Evolutionary conservation across 37 sponge, comb jelly and placozoan species (phyloP).

Genomic region (Hexactinellida sp.): DNA sequence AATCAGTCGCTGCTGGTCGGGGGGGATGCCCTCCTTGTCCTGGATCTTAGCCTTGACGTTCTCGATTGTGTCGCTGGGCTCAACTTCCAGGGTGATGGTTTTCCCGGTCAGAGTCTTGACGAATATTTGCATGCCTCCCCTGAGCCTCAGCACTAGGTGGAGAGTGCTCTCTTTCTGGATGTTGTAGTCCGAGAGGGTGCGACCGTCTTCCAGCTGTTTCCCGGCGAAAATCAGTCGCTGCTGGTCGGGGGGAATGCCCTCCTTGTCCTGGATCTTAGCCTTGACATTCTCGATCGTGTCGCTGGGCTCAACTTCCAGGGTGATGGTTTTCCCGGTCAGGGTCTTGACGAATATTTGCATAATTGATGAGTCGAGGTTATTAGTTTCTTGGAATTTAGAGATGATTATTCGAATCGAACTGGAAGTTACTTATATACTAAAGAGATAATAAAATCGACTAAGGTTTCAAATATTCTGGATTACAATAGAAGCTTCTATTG

Average conservation of each 20-base stretch:
- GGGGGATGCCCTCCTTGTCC: conserved; percentile 68
- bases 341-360: conserved; percentile 92
- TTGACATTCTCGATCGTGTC: conserved; percentile 96
- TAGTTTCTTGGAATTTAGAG: conserved; percentile 18
- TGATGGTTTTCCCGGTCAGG: conserved; percentile 87
- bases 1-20: conserved; percentile 65
- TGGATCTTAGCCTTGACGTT: conserved; percentile 65
- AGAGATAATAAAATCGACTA: too few relatives aligned
- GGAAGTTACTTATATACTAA: not conserved
- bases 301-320: conserved; percentile 86
- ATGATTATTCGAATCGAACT: not conserved
- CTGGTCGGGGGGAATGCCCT: conserved; percentile 94
- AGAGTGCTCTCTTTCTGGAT: conserved; percentile 93
- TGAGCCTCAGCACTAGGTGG: conserved; percentile 78
- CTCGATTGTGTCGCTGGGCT: conserved; percentile 53
- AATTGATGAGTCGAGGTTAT: not conserved
- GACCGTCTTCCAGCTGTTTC: conserved; percentile 91
- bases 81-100: conserved; percentile 69
- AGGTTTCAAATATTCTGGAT: too few relatives aligned
- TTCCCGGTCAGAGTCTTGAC: conserved; percentile 65
- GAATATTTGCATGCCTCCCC: conserved; percentile 60
- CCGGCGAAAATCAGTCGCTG: conserved; percentile 97
- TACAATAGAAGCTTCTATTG: too few relatives aligned
- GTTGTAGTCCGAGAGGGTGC: conserved; percentile 97
- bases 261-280: conserved; percentile 95